Conservation (phyloP, 2,888 invertebrate genomes). For the Argyresthia goedartella region DNA sequence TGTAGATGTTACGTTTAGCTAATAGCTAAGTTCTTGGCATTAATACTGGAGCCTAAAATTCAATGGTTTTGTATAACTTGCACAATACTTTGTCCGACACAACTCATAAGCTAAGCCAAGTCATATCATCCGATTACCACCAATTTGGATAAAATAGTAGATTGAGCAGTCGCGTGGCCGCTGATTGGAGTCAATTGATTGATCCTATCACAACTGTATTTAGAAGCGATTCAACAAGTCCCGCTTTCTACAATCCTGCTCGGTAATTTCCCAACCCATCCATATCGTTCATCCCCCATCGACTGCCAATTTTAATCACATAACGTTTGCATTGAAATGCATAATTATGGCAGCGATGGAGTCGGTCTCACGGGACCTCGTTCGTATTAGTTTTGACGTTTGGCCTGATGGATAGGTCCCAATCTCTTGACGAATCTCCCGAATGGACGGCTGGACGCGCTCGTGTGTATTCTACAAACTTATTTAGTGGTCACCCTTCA, state of each 20-base stretch:
- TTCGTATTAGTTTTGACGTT: constrained; percentile 69
- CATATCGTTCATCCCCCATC: constrained; percentile 36
- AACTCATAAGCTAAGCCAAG: not conserved
- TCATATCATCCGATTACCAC: too few species aligned
- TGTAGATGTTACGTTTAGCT: not conserved
- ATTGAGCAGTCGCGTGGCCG: too few species aligned
- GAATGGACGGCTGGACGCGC: constrained; percentile 55
- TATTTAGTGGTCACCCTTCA: not conserved
- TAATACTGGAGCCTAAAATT: too few species aligned
- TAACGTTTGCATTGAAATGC: constrained; percentile 55
- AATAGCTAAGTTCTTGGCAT: too few species aligned
- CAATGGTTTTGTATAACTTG: too few species aligned
- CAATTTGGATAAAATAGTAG: too few species aligned
- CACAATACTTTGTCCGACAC: not conserved
- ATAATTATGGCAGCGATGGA: constrained; percentile 52
- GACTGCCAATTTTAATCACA: constrained; percentile 67
- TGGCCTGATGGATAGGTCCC: constrained; percentile 66
- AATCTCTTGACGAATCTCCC: constrained; percentile 59
- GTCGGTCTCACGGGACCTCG: constrained; percentile 60
- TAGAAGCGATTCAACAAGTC: not conserved
- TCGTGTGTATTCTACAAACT: constrained; percentile 35
- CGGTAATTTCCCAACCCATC: not conserved
- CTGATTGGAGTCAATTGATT: not conserved
- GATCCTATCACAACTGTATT: not conserved
- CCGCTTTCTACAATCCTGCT: not conserved